phyloP scores from a whole-genome alignment of 2,113 vertebrate species.

The Phylloscopus trochiloides region DNA sequence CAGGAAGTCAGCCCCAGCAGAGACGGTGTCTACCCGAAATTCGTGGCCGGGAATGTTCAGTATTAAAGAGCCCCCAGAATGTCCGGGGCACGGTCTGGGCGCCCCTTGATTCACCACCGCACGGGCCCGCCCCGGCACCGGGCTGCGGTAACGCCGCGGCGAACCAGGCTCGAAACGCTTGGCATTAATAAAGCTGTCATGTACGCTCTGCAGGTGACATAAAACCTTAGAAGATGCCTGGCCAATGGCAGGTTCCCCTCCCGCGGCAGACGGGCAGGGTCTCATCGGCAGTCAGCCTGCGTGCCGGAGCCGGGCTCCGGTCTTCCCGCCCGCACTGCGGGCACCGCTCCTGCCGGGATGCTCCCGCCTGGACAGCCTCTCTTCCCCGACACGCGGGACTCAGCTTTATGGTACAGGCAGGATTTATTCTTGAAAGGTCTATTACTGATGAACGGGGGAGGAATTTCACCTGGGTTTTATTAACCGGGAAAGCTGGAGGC shows the following conservation, averaged over 20 bases:
- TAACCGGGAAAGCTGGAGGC: conserved; percentile 29
- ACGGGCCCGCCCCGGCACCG: accelerated
- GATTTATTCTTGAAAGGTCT: neutral
- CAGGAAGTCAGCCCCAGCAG: neutral
- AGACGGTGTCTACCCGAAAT: neutral
- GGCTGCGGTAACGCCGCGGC: neutral
- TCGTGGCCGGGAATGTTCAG: accelerated
- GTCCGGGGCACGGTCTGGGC: neutral
- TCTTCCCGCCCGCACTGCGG: neutral
- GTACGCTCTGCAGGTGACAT: conserved; percentile 23
- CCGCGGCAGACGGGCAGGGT: accelerated
- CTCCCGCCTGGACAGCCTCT: neutral
- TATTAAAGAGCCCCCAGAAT: neutral
- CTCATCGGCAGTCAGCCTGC: neutral
- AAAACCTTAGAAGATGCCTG: neutral
- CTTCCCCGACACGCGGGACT: neutral
- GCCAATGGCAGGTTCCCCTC: neutral
- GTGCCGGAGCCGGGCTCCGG: neutral
- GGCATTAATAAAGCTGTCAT: neutral
- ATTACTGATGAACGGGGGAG: neutral
- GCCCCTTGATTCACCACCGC: accelerated
- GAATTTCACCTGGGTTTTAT: conserved; percentile 5
- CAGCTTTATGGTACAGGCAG: neutral
- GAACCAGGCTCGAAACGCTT: neutral
- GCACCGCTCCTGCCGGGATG: neutral